Evolutionary conservation across 2,888 invertebrate genomes (phyloP), one percentile per base, ranked within the genome.

Genomic region (Gnatocerus cornutus): DNA sequence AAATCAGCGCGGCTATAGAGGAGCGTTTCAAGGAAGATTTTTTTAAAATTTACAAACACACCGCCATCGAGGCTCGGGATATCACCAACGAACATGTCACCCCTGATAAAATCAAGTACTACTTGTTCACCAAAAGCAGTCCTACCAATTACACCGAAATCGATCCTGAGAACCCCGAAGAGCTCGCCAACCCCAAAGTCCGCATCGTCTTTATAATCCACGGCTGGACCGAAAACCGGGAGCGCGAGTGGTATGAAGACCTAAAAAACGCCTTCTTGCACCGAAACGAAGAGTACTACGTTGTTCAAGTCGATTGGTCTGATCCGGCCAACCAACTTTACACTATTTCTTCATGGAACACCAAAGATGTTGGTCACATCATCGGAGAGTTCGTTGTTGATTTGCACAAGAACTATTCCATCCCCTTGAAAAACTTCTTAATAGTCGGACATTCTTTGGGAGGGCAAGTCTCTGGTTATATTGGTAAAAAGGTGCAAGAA

Each of bases 401-500:
- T 13, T 72, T 80, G 2, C 73, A 77, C 45, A 68, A 72, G 37
- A 74, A 80, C 9, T 69, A 78, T 55, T 69, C 73, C 0, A 68
- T 80, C 1, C 74, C 76, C 8, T 68, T 78, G 14, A 69, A 73
- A 4, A 71, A 78, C 30, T 69, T 81, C 39, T 58, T 80, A 12
- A 21, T 80, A 6, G 74, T 80, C n/a, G 81, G 81, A 4, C 80
- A 81, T 68, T 80, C 80, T 4, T 61, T 81, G 21, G 81, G 81
- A 10, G 80, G 77, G 0, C 80, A 81, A 62, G 72, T 79, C 9
- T 67, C 72, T 9, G 80, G 81, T 4, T 80, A 77, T 58, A 71
- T 77, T 5, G 80, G 79, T 12, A 80, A 80, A 74, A 73, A 72
- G 33, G 71, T 81, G 10, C 37, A 71, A 21, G 73, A 77, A 41